phyloP scores from a whole-genome alignment of 2,888 invertebrate genomes.

The Limnephilus lunatus region DNA sequence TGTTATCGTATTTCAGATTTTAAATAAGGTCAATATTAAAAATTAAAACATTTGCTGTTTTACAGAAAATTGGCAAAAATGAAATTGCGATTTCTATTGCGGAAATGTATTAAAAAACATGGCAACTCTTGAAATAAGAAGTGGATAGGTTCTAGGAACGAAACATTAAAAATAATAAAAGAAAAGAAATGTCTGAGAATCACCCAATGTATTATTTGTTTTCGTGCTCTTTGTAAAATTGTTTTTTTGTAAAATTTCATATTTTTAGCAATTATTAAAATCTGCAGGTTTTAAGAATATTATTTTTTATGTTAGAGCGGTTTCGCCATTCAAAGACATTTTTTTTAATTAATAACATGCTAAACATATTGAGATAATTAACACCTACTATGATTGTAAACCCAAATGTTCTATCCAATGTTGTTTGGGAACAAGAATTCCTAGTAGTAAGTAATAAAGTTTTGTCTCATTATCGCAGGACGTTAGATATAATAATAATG shows the following conservation, averaged over 20 bases:
- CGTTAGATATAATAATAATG: background rate
- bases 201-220: background rate
- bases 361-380: background rate
- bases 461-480: background rate
- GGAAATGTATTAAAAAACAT: background rate
- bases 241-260: background rate
- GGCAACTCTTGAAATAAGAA: background rate
- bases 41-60: background rate
- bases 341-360: background rate
- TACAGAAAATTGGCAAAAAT: background rate
- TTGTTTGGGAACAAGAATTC: background rate
- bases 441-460: background rate
- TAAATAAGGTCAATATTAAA: background rate
- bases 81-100: background rate
- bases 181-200: background rate
- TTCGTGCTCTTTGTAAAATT: background rate
- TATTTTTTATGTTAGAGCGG: background rate
- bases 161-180: background rate
- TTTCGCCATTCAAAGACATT: background rate
- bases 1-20: background rate
- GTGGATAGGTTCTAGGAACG: background rate
- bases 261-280: background rate
- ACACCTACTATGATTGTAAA: background rate
- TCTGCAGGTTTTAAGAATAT: background rate
- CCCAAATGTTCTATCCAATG: background rate